Evolutionary conservation across 2,113 vertebrate species (phyloP).

Genomic region (Rattus rattus): DNA sequence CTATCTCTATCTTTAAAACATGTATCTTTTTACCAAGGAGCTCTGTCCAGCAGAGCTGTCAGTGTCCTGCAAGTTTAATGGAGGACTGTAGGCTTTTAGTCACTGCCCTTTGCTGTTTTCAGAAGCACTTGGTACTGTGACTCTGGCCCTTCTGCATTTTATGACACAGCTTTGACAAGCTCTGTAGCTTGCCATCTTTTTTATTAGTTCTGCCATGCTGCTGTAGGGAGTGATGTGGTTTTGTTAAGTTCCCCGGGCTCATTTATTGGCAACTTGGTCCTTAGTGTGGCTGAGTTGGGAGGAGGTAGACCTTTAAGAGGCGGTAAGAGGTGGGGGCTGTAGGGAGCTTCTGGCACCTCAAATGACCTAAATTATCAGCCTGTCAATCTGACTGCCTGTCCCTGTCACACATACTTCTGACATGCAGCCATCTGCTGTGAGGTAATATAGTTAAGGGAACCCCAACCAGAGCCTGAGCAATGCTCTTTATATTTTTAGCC

Average conservation of each 20-base stretch:
- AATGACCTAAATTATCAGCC: not conserved
- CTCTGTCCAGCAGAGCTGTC: not conserved
- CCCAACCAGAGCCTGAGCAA: not conserved
- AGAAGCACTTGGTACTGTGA: not conserved
- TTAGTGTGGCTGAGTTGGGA: not conserved
- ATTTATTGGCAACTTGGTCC: not conserved
- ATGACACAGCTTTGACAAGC: not conserved
- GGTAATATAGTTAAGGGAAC: not conserved
- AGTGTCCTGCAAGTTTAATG: slow-evolving; percentile 15
- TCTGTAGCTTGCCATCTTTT: not conserved
- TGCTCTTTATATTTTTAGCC: not conserved
- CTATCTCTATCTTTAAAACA: not conserved
- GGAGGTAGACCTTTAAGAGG: not conserved
- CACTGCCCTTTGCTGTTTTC: not conserved
- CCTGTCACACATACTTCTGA: not conserved
- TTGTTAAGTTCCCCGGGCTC: not conserved
- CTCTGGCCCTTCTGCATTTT: slow-evolving; percentile 37
- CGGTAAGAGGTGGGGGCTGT: not conserved
- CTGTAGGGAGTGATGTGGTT: not conserved
- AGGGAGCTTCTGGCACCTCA: not conserved
- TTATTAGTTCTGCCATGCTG: not conserved
- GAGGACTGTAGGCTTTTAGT: not conserved
- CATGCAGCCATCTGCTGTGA: not conserved
- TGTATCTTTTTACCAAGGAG: slow-evolving; percentile 9
- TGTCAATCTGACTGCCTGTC: not conserved